Base-by-base conservation (phyloP, 2,797 vertebrate genomes). In the Girardinus metallicus region DNA sequence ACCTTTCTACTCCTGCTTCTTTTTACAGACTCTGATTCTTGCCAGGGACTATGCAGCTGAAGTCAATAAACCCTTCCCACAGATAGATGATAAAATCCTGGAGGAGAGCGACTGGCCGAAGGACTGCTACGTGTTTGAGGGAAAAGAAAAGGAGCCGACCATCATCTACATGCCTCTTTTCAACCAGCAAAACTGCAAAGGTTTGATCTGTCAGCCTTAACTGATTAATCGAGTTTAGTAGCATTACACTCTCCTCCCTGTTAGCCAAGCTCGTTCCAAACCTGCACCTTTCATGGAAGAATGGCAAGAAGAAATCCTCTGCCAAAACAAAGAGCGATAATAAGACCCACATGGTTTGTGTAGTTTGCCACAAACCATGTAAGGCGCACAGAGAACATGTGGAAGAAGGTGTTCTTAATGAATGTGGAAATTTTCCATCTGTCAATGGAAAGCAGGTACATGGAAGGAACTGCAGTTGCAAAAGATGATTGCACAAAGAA, bases 111-210 rank as follows among this genome's bases (percentile, higher is more conserved):
- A 91, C 21, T 92, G 87, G 83, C 92, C 92, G 0, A 84, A 83
- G 39, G 91, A 91, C 86, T 91, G 81, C 77, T 94, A 94, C 1
- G 92, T 93, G 78, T 85, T 94, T 0, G 85, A 94, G 80, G 94
- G 93, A 0, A 82, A 85, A 26, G 77, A 41, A 6, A 82, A 77
- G 12, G 86, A 84, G 71, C 91, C 87, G 31, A 92, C 92, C 0
- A 84, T 94, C 29, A 2, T 95, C 12, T 95, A 80, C 87, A 91
- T 94, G 92, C 91, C 93, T 0, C 92, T 94, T 15, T 95, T 94
- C 81, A 94, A 94, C 82, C 86, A 84, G 29, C 7, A 6, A 5
- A 95, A 94, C 87, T 93, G 93, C 78, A 86, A 85, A 90, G 92
- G 94, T 94, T 15, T 75, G 79, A 73, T 46, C n/a, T 60, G 39